Conservation (phyloP, 2,888 invertebrate genomes). For the Dicyrtomina minuta region DNA sequence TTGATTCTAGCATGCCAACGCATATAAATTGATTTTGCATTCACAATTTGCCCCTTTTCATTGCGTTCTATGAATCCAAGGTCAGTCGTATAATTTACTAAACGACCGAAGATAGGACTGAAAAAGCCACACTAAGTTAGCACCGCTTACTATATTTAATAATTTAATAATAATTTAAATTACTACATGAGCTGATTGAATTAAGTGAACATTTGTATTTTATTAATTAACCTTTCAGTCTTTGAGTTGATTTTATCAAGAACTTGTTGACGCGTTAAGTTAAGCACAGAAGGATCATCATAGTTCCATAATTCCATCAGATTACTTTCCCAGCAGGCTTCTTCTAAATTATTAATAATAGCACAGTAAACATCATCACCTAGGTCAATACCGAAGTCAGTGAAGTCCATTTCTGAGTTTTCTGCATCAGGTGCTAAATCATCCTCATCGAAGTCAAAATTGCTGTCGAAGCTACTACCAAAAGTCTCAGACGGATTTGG, state of each 20-base stretch:
- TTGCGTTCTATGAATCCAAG: conserved; percentile 66
- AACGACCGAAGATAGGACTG: conserved; percentile 68
- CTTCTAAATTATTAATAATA: conserved; percentile 46
- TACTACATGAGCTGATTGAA: background rate
- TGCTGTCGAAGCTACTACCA: conserved; percentile 15
- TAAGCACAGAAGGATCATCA: conserved; percentile 43
- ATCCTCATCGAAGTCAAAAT: conserved; percentile 36
- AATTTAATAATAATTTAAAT: background rate
- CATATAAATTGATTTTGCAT: conserved; percentile 66
- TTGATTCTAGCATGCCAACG: conserved; percentile 64
- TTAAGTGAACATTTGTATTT: background rate
- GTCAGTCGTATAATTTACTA: conserved; percentile 65
- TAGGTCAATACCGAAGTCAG: conserved; percentile 47
- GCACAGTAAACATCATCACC: conserved; percentile 49
- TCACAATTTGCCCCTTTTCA: conserved; percentile 63
- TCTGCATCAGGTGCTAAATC: conserved; percentile 10
- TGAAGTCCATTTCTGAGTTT: conserved; percentile 42
- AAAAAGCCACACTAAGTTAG: no score
- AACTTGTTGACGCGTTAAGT: conserved; percentile 52
- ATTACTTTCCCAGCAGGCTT: conserved; percentile 54
- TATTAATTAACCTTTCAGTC: conserved; percentile 34
- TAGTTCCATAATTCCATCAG: conserved; percentile 55
- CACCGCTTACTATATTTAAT: no score
- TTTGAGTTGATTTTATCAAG: conserved; percentile 52
- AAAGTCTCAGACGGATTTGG: background rate